These are phyloP conservation scores for Bubalus kerabau DNA, from an alignment of 2,113 vertebrate genomes.

Conservation along the genomic window DNA sequence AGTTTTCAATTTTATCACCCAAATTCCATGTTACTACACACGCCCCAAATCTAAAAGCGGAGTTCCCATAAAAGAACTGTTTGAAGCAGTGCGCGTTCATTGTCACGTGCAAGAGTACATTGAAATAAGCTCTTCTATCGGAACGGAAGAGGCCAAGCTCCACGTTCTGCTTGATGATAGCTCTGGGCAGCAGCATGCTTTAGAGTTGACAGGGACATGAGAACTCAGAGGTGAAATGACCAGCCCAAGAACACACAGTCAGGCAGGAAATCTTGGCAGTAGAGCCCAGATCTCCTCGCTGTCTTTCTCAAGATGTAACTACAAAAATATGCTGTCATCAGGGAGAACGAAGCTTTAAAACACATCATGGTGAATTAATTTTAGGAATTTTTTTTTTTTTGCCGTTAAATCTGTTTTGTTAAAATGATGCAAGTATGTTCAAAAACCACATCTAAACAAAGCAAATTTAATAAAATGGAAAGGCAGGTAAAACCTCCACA, in stretches of 20 bases:
- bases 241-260: background rate
- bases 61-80: background rate
- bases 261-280: background rate
- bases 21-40: background rate
- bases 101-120: background rate
- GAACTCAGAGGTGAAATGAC: background rate
- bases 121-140: background rate
- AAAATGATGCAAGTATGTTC: background rate
- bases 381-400: background rate
- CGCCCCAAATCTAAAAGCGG: background rate
- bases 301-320: background rate
- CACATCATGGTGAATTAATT: background rate
- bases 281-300: background rate
- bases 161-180: background rate
- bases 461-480: background rate
- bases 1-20: background rate
- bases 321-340: background rate
- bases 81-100: background rate
- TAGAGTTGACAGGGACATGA: background rate
- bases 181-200: background rate
- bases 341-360: background rate
- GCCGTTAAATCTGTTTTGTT: background rate
- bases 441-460: background rate
- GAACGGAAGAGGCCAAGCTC: background rate
- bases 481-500: background rate